Base-by-base conservation (phyloP, 2,888 invertebrate species). In the Caenorhabditis drosophilae region DNA sequence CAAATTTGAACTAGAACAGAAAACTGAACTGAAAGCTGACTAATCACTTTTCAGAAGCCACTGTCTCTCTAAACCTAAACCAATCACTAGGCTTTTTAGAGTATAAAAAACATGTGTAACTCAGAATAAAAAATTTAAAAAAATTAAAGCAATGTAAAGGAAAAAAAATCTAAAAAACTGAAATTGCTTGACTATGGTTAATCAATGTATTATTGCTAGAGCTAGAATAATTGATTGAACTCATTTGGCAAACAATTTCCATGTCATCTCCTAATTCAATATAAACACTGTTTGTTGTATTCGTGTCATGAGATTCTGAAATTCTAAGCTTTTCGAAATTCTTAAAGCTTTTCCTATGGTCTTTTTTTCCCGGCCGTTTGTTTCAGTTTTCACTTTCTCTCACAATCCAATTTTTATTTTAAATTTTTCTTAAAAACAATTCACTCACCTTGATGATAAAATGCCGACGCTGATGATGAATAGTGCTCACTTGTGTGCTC, bases 191-290 rank as follows among this genome's bases (percentile, higher is more conserved):
- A 11, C n/a, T 4, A 38, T 6, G 6, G 6, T n/a, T 38, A 38
- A 4, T n/a, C 6, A 6, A 11, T 6, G 6, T 18, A 11, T 6
- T 16, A 38, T 41, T 20, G 6, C 4, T 20, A 41, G 18, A 15
- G 4, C 18, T 27, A 45, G 27, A 45, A 27, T n/a, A 15, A 31
- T n/a, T 45, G 20, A 27, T 45, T 27, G n/a, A 15, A 45, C 16
- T 45, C 20, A 34, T 18, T 26, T 58, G 58, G 52, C 64, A 64
- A 54, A 55, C 55, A 45, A 66, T 60, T 35, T 60, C 66, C 60
- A 66, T 56, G 11, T 66, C 66, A 56, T 66, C 66, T 38, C 56
- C 56, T 53, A 66, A 52, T 52, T 66, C 66, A 56, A 66, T 66
- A 53, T 66, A 66, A 52, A 60, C 55, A 51, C 41, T 56, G 55